Conservation (phyloP, 1,140 invertebrate species). For the Trachymyrmex septentrionalis region DNA sequence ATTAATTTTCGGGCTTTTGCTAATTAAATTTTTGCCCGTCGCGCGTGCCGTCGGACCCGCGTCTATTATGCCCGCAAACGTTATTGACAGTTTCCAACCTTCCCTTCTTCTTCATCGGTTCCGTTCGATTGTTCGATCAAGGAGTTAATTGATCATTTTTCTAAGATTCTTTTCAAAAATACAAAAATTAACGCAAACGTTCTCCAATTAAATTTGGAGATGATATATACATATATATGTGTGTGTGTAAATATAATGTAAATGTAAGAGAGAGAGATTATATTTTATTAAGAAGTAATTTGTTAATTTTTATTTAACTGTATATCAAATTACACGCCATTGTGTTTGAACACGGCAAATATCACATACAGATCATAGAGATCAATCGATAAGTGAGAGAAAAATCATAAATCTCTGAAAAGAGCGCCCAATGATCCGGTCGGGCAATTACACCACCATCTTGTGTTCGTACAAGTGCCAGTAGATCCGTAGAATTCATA, state of each 20-base stretch:
- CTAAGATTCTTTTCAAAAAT: background rate
- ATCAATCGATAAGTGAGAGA: background rate
- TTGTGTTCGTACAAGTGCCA: constrained; percentile 66
- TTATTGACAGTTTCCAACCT: constrained; percentile 50
- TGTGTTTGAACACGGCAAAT: background rate
- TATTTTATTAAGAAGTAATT: background rate
- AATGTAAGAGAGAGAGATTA: background rate
- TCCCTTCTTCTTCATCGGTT: constrained; percentile 57
- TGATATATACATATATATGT: background rate
- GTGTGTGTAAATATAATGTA: too few species aligned
- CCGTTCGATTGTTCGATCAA: constrained; percentile 17
- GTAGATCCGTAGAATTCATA: constrained; percentile 69
- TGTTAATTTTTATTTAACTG: background rate
- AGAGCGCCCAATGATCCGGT: constrained; percentile 25
- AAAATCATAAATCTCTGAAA: constrained; percentile 49
- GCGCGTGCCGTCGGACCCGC: constrained; percentile 33
- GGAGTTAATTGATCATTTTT: constrained; percentile 25
- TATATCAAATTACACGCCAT: background rate
- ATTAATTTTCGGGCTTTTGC: constrained; percentile 84
- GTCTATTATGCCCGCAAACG: constrained; percentile 50
- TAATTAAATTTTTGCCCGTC: constrained; percentile 85
- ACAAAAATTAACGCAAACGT: background rate
- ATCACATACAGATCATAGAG: background rate
- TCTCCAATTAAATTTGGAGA: background rate
- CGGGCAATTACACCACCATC: constrained; percentile 51